Percentiles rank a stretch among this genome's conserved stretches.
Evolutionary conservation across 2,797 vertebrate species (phyloP).

Genomic region (Pygocentrus nattereri): DNA sequence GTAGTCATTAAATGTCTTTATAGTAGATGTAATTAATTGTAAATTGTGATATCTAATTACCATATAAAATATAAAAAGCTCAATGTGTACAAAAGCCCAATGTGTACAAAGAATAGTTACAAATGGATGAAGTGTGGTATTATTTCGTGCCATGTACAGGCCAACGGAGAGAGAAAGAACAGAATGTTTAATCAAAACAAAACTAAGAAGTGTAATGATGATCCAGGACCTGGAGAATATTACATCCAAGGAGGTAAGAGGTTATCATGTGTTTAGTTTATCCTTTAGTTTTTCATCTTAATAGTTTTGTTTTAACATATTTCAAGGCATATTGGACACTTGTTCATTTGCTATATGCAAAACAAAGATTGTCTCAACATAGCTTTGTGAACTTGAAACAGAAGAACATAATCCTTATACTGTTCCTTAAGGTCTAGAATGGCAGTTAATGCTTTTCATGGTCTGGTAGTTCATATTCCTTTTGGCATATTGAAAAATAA

Average conservation of each 20-base stretch:
- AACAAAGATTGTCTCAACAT: too few relatives aligned
- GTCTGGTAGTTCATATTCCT: not conserved
- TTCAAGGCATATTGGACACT: not conserved
- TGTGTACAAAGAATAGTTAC: not conserved
- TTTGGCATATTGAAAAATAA: not conserved
- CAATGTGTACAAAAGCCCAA: too few relatives aligned
- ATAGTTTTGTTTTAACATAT: not conserved
- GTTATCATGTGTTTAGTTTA: not conserved
- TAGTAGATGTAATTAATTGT: too few relatives aligned
- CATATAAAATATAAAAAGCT: too few relatives aligned
- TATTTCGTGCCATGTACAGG: conserved; percentile 69
- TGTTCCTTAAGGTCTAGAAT: not conserved
- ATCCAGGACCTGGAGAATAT: conserved; percentile 97
- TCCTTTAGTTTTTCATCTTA: not conserved
- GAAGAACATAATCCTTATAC: not conserved
- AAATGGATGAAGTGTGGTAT: not conserved
- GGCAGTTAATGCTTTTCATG: too few relatives aligned
- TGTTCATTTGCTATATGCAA: not conserved
- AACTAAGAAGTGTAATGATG: conserved; percentile 95
- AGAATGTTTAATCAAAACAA: conserved; percentile 92
- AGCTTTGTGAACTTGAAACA: not conserved
- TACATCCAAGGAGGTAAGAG: conserved; percentile 93
- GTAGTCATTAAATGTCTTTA: too few relatives aligned
- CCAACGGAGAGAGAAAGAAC: conserved; percentile 92
- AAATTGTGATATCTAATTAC: too few relatives aligned